Evolutionary conservation across 2,797 vertebrate genomes (phyloP).

Genomic region (Typhlichthys eigenmanni): DNA sequence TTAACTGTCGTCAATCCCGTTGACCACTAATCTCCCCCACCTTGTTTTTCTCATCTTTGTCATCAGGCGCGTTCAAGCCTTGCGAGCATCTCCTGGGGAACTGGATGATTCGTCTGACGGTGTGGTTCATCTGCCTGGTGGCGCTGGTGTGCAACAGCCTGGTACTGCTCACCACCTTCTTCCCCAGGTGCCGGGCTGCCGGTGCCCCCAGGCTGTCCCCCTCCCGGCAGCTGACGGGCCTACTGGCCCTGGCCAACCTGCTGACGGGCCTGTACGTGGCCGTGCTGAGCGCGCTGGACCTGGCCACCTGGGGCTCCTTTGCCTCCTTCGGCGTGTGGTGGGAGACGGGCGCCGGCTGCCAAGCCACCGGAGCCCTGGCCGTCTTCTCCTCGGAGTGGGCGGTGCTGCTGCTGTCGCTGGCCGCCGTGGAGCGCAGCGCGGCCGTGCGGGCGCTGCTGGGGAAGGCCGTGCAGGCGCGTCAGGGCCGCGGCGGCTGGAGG

Average conservation of each 20-base stretch:
- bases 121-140: slow-evolving; percentile 98
- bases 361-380: slow-evolving; percentile 86
- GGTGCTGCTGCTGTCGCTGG: slow-evolving; percentile 86
- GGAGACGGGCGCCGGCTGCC: slow-evolving; percentile 92
- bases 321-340: slow-evolving; percentile 94
- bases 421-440: slow-evolving; percentile 89
- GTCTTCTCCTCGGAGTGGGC: slow-evolving; percentile 94
- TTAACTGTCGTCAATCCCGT: not conserved
- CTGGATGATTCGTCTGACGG: slow-evolving; percentile 98
- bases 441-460: slow-evolving; percentile 85
- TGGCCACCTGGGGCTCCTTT: slow-evolving; percentile 92
- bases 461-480: slow-evolving; percentile 69
- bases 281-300: slow-evolving; percentile 87
- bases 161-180: slow-evolving; percentile 88
- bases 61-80: slow-evolving; percentile 94
- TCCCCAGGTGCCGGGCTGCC: slow-evolving; percentile 59
- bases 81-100: slow-evolving; percentile 94
- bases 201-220: slow-evolving; percentile 69
- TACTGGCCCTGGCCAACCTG: slow-evolving; percentile 92
- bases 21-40: not conserved
- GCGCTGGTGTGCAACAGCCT: slow-evolving; percentile 91
- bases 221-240: slow-evolving; percentile 86
- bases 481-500: slow-evolving; percentile 64
- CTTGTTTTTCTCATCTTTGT: not conserved
- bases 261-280: slow-evolving; percentile 90